Base-by-base conservation (phyloP, 2,113 vertebrate species). In the Sceloporus undulatus region DNA sequence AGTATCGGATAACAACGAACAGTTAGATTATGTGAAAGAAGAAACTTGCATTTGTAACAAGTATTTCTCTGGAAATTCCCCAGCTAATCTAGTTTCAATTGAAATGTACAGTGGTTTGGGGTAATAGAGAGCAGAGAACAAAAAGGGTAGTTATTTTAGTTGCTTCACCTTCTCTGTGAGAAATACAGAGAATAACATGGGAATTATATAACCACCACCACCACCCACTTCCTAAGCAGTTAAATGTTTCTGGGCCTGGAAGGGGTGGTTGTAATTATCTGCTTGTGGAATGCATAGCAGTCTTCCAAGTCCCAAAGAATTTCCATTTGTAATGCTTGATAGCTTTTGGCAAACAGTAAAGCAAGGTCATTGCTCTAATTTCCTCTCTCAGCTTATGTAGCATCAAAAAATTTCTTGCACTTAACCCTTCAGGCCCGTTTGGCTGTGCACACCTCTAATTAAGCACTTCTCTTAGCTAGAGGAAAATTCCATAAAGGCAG, bases 21-120 rank as follows among this genome's bases (percentile, higher is more conserved):
- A 85, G 40, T n/a, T 7, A 6, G 10, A 0, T 0, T 0, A 0
- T 40, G 0, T 3, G 0, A 81, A 48, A 70, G 13, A 10, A 73
- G 1, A 1, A 23, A 73, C 0, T 19, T 56, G 40, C 5, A 79
- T 0, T 74, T 79, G 38, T 0, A 48, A 52, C 5, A 1, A 0
- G 14, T 6, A 0, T 54, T 23, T 1, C 25, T 71, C 23, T 11
- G 10, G 19, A 25, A 48, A 48, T 6, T 10, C 40, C 0, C 6
- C 34, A 13, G 19, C 71, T 40, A 68, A 76, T 10, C 52, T 7
- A 14, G 52, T 88, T 74, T 21, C 27, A 66, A 79, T 18, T 19
- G 48, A 34, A 42, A 42, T 42, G 23, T 23, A 29, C 2, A 13
- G 21, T 70, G 25, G 7, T 70, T 23, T 27, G 9, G 19, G 1